Evolutionary conservation across 92 coral and sea anemone species (phyloP), one percentile per base, ranked within the genome.

Genomic region (Nematostella vectensis): DNA sequence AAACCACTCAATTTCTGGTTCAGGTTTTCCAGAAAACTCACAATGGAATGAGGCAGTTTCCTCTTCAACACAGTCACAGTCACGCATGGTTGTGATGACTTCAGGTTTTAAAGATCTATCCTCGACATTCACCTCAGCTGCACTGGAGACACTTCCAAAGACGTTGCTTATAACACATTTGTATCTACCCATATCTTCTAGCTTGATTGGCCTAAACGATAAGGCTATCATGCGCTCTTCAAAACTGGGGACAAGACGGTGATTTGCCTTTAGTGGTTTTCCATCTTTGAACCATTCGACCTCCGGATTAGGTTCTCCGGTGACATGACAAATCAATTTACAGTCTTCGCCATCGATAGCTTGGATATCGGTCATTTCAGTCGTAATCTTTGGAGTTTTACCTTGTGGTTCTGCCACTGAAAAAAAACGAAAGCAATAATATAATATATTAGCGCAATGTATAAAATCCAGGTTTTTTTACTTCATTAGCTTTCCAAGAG

Each of bases 1-100:
- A 65, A 73, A 91, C 98, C 98, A 91, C 38, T 87, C 98, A 27
- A 91, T 72, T 33, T 81, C 77, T 2, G 98, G 98, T 3, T 42
- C 48, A 16, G 99, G 99, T 52, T 58, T 58, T 2, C 96, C 96
- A n/a, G 58, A 53, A 20, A 89, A 70, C 11, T 78, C 73, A 15
- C 76, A 75, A 57, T 84, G 89, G 60, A 84, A 87, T 22, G 78
- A 44, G 38, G 76, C 79, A 40, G 77, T 87, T 1, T 42, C 62
- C 13, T 54, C 83, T 33, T 63, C 75, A 9, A 57, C 66, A 17
- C 61, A 58, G 30, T 54, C 67, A 43, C 76, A 55, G 58, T 78
- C 75, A 31, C 77, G 47, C 47, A 87, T 57, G 13, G 59, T 52
- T 29, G 58, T 64, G 21, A 69, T 47, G 24, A 87, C 63, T 48